These are phyloP conservation scores for Leuciscus idus DNA, from an alignment of 2,113 vertebrate genomes.

Conservation along the genomic window DNA sequence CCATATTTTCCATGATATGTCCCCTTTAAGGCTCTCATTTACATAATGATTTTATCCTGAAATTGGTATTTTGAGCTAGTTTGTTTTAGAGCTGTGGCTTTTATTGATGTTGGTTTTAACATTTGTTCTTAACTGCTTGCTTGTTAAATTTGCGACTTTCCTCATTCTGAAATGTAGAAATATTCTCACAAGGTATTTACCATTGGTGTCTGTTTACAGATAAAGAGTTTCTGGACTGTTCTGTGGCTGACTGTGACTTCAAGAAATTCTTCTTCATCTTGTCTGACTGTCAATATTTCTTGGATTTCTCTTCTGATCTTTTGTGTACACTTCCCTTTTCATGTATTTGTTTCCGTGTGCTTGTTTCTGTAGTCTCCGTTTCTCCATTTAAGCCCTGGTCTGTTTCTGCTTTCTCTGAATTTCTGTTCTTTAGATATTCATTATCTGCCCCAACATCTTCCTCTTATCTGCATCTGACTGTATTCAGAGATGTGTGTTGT, in stretches of 20 bases:
- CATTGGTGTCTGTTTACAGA: slow-evolving; percentile 62
- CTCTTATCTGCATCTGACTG: slow-evolving; percentile 7
- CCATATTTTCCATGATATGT: not conserved
- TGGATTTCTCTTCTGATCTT: slow-evolving; percentile 28
- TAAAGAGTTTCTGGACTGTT: slow-evolving; percentile 60
- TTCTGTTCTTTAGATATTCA: slow-evolving; percentile 30
- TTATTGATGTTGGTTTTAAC: not conserved
- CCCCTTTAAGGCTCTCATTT: not conserved
- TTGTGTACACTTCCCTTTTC: slow-evolving; percentile 22
- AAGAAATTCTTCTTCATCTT: slow-evolving; percentile 40
- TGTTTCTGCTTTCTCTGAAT: slow-evolving; percentile 24
- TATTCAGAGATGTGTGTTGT: slow-evolving; percentile 16
- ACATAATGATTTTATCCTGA: not conserved
- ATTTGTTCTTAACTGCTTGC: not conserved
- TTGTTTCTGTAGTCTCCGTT: slow-evolving; percentile 36
- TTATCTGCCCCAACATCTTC: slow-evolving; percentile 1
- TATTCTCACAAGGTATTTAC: slow-evolving; percentile 5
- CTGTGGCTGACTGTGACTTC: slow-evolving; percentile 50
- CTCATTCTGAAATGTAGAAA: not conserved
- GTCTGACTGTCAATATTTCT: slow-evolving; percentile 44
- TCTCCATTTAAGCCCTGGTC: slow-evolving; percentile 10
- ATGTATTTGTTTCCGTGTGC: slow-evolving; percentile 2
- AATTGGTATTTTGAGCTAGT: not conserved
- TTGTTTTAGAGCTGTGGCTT: not conserved
- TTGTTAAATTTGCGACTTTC: not conserved